phyloP scores from a whole-genome alignment of 2,113 vertebrate species.

The Pungitius pungitius region DNA sequence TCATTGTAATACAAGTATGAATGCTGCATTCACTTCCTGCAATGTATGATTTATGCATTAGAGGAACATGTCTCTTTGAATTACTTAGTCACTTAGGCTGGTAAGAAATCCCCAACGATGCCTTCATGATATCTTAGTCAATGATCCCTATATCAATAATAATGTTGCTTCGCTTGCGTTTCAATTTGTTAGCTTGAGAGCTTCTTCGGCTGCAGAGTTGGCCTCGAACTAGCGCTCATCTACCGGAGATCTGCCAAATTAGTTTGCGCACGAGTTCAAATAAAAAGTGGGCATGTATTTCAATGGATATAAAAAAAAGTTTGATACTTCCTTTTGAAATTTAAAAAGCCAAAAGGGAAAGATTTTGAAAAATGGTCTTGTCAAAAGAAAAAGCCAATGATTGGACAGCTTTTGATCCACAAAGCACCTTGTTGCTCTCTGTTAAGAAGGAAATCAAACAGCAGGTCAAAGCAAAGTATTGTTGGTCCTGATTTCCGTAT shows the following conservation, averaged over 20 bases:
- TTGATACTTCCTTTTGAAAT: conserved; percentile 39
- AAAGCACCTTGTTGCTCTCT: conserved; percentile 63
- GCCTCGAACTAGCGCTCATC: conserved; percentile 53
- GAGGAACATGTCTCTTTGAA: conserved; percentile 54
- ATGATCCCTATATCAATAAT: conserved; percentile 37
- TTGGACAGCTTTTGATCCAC: conserved; percentile 46
- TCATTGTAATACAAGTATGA: conserved; percentile 54
- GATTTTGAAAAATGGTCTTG: conserved; percentile 36
- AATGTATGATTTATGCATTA: conserved; percentile 44
- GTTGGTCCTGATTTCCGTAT: conserved; percentile 54
- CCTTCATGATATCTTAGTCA: conserved; percentile 54
- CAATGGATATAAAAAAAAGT: conserved; percentile 22
- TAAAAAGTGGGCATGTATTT: conserved; percentile 62
- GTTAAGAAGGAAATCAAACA: conserved; percentile 45
- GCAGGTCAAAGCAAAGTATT: conserved; percentile 29
- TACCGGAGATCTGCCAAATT: conserved; percentile 57
- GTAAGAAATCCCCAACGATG: conserved; percentile 51
- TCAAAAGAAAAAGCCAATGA: conserved; percentile 39
- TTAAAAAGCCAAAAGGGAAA: conserved; percentile 19
- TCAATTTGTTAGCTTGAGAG: conserved; percentile 62
- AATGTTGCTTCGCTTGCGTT: conserved; percentile 76
- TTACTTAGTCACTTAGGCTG: conserved; percentile 44
- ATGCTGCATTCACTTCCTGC: conserved; percentile 52
- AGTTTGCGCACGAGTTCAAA: conserved; percentile 62
- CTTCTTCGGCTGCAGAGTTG: conserved; percentile 38